Evolutionary conservation across 30 jellyfish, hydroid and myxozoan genomes (phyloP).

Genomic region (Aurelia sp.): DNA sequence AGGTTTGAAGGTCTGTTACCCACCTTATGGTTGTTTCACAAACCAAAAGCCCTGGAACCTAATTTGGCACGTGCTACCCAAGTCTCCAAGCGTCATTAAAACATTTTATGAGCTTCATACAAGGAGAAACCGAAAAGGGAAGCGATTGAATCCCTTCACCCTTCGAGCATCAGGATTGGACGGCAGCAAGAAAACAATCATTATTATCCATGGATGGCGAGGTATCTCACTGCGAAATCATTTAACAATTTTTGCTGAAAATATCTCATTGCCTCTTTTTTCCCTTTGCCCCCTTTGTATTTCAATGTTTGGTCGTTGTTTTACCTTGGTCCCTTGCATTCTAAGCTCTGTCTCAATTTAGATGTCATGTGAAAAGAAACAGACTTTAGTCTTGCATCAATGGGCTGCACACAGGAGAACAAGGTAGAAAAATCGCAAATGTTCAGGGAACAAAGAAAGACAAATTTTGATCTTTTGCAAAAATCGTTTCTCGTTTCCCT

Average conservation of each 20-base stretch:
- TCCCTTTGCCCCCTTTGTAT: too few species aligned
- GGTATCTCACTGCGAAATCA: constrained; percentile 40
- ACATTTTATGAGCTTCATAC: constrained; percentile 33
- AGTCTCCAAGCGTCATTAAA: constrained; percentile 28
- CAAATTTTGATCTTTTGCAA: too few species aligned
- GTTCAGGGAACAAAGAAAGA: too few species aligned
- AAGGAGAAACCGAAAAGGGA: constrained; percentile 31
- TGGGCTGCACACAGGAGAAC: too few species aligned
- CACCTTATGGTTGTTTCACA: constrained; percentile 74
- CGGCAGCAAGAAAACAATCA: constrained; percentile 57
- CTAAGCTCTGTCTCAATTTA: too few species aligned
- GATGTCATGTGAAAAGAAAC: too few species aligned
- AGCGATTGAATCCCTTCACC: constrained; percentile 19
- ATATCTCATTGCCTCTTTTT: too few species aligned
- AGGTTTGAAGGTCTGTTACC: constrained; percentile 37
- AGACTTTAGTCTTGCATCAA: too few species aligned
- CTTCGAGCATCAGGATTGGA: constrained; percentile 48
- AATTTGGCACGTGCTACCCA: constrained; percentile 53
- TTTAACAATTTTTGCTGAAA: background rate
- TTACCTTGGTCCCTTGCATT: too few species aligned
- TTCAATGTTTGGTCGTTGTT: too few species aligned
- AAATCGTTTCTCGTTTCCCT: too few species aligned
- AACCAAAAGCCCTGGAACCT: constrained; percentile 53
- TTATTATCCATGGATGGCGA: constrained; percentile 85
- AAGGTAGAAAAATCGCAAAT: too few species aligned